phyloP scores from a whole-genome alignment of 2,888 invertebrate species.

The Leptopilina drosophilae region DNA sequence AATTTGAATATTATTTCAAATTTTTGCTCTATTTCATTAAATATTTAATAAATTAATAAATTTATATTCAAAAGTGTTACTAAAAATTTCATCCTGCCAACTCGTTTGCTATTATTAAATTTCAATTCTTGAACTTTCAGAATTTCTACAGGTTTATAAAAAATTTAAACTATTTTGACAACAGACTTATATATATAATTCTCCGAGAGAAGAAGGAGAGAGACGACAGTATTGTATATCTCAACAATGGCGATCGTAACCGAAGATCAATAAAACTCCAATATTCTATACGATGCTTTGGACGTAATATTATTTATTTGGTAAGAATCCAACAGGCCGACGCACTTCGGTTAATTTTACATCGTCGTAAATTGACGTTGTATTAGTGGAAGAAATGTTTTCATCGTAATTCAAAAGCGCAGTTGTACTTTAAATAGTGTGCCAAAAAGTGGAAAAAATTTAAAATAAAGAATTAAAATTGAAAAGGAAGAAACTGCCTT shows the following conservation, averaged over 20 bases:
- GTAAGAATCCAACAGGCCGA: conserved; percentile 14
- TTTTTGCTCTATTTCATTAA: no score
- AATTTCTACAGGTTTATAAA: background rate
- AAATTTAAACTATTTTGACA: background rate
- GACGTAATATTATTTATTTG: conserved; percentile 31
- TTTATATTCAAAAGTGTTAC: no score
- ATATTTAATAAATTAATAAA: no score
- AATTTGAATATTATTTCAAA: no score
- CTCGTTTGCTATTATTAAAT: conserved; percentile 19
- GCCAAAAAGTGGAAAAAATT: background rate
- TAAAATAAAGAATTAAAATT: no score
- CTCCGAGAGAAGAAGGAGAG: background rate
- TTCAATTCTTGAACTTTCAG: no score
- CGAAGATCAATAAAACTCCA: background rate
- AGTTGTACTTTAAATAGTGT: background rate
- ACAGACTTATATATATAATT: background rate
- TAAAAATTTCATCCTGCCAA: no score
- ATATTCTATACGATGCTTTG: background rate
- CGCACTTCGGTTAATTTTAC: conserved; percentile 21
- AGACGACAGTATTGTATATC: background rate
- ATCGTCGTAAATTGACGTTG: background rate
- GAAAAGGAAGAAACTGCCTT: no score
- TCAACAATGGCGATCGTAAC: conserved; percentile 4
- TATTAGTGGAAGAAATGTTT: conserved; percentile 5
- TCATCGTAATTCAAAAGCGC: conserved; percentile 6